Percentiles rank a stretch among this genome's conserved stretches.
phyloP scores from a whole-genome alignment of 2,797 vertebrate genomes.

The Lutjanus argentimaculatus region DNA sequence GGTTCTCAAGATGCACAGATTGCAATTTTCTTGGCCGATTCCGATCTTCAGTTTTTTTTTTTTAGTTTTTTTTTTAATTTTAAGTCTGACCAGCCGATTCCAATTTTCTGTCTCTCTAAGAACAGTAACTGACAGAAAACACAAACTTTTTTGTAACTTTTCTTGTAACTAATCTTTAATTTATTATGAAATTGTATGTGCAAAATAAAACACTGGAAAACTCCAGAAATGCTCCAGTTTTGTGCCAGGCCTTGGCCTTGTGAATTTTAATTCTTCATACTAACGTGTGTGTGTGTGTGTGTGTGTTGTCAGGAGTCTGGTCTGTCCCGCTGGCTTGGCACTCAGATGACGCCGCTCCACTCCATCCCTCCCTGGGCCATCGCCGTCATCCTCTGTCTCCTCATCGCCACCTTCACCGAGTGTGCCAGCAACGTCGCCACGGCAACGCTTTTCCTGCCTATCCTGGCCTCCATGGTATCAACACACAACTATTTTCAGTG shows the following conservation, averaged over 20 bases:
- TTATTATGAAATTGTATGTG: too few relatives aligned
- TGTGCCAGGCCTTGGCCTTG: too few relatives aligned
- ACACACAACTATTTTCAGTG: neutral
- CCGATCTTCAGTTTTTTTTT: too few relatives aligned
- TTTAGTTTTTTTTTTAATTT: too few relatives aligned
- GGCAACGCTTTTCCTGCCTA: conserved; percentile 94
- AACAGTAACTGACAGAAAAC: neutral
- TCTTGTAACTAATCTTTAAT: too few relatives aligned
- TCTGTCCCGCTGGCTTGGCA: conserved; percentile 92
- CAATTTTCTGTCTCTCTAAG: too few relatives aligned
- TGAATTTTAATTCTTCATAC: neutral
- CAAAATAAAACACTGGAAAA: too few relatives aligned
- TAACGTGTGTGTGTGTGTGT: conserved; percentile 18
- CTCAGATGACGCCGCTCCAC: conserved; percentile 91
- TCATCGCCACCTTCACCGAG: conserved; percentile 91
- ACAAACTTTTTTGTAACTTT: neutral
- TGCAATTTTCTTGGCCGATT: too few relatives aligned
- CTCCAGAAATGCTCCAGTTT: too few relatives aligned
- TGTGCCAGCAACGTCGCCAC: conserved; percentile 96
- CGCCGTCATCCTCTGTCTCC: conserved; percentile 87
- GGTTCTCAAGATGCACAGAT: too few relatives aligned
- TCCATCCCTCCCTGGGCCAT: conserved; percentile 88
- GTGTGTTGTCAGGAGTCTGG: conserved; percentile 88
- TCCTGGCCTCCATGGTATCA: conserved; percentile 94
- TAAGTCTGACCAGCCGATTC: too few relatives aligned